Conservation (phyloP, 1,140 invertebrate species). For the Pogonomyrmex californicus region DNA sequence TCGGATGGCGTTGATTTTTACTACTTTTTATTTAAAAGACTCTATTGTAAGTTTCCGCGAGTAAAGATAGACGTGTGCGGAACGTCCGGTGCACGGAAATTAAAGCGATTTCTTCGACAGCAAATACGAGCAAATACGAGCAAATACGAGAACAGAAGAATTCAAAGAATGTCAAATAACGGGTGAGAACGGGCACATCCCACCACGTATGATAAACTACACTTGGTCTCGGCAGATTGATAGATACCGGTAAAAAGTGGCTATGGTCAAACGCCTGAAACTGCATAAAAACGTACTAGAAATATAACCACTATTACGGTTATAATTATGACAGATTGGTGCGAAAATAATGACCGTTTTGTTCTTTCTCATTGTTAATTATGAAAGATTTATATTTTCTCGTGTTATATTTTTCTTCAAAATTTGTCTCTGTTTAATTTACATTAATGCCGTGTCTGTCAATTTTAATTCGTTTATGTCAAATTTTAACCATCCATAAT, state of each 20-base stretch:
- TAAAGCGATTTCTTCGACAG: slow-evolving; percentile 36
- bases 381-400: background rate
- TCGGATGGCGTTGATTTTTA: slow-evolving; percentile 18
- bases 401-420: background rate
- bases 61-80: slow-evolving; percentile 7
- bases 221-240: background rate
- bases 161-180: background rate
- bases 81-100: background rate
- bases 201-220: background rate
- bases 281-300: background rate
- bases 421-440: background rate
- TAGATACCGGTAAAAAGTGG: background rate
- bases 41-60: background rate
- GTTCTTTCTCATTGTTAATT: background rate
- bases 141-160: slow-evolving; percentile 40
- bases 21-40: slow-evolving; percentile 5
- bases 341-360: background rate
- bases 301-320: background rate
- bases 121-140: slow-evolving; percentile 24
- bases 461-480: background rate
- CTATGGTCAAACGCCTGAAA: background rate
- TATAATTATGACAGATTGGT: background rate
- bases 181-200: too few relatives aligned
- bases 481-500: background rate
- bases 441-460: background rate